Evolutionary conservation across 2,113 vertebrate species (phyloP).

Genomic region (Pundamilia nyererei): DNA sequence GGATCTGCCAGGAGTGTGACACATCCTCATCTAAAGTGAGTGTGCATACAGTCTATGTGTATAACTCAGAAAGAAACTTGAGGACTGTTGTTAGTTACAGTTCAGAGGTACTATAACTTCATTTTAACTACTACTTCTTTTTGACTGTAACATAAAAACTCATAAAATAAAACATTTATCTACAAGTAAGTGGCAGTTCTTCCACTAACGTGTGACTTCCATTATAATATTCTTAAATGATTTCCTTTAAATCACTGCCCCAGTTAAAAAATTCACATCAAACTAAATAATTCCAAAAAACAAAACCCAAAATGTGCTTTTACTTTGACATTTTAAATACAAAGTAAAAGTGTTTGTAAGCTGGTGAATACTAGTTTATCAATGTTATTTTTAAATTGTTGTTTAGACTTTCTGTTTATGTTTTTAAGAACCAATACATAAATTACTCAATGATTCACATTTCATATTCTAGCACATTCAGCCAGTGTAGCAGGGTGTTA

Average conservation of each 20-base stretch:
- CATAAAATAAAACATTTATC: background rate
- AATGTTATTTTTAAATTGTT: background rate
- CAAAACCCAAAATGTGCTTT: background rate
- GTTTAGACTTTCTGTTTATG: background rate
- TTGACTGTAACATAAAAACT: background rate
- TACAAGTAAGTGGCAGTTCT: background rate
- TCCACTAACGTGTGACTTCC: background rate
- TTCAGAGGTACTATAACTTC: background rate
- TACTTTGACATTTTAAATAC: background rate
- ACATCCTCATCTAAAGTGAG: conserved; percentile 95
- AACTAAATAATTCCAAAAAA: background rate
- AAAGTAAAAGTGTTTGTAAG: background rate
- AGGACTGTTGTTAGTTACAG: background rate
- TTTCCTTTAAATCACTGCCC: background rate
- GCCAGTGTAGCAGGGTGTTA: background rate
- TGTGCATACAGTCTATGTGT: background rate
- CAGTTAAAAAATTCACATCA: background rate
- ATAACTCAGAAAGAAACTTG: background rate
- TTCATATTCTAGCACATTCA: background rate
- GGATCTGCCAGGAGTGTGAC: conserved; percentile 99
- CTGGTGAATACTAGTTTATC: background rate
- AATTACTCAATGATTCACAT: background rate
- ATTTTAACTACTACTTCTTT: background rate
- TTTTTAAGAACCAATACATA: background rate
- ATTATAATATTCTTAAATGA: background rate